Evolutionary conservation across 2,888 invertebrate genomes (phyloP).

Genomic region (Incurvaria masculella): DNA sequence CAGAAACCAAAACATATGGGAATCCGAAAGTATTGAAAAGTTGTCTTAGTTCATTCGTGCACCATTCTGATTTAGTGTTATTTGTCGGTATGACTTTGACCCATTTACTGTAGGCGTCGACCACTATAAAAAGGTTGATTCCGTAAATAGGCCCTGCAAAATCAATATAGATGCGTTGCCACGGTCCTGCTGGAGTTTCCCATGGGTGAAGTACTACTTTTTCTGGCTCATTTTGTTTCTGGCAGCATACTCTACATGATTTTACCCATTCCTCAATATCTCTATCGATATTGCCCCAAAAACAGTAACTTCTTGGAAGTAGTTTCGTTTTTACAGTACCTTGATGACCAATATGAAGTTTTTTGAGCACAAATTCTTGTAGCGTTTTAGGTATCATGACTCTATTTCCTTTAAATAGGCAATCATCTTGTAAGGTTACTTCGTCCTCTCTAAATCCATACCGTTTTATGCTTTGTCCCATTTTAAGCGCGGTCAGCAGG

Average conservation of each 20-base stretch:
- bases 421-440: constrained; percentile 12
- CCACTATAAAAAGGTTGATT: no score
- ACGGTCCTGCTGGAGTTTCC: constrained; percentile 15
- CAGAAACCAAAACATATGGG: no score
- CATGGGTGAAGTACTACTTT: constrained; percentile 13
- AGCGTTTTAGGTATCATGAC: constrained; percentile 6
- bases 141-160: constrained; percentile 19
- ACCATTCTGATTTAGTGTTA: no score
- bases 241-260: constrained; percentile 10
- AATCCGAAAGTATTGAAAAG: no score
- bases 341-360: constrained; percentile 14
- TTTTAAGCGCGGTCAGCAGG: constrained; percentile 8
- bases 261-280: constrained; percentile 16
- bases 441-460: constrained; percentile 7
- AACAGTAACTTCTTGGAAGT: constrained; percentile 14
- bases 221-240: constrained; percentile 9
- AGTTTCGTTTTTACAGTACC: constrained; percentile 21
- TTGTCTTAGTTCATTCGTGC: no score
- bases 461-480: neutral
- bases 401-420: constrained; percentile 11
- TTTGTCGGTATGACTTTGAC: no score
- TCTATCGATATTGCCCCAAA: constrained; percentile 18
- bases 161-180: constrained; percentile 22
- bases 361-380: constrained; percentile 6
- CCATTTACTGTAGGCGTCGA: no score